Evolutionary conservation across 2,113 vertebrate genomes (phyloP), one percentile per base, ranked within the genome.

Genomic region (Petrocephalus microphthalmus): DNA sequence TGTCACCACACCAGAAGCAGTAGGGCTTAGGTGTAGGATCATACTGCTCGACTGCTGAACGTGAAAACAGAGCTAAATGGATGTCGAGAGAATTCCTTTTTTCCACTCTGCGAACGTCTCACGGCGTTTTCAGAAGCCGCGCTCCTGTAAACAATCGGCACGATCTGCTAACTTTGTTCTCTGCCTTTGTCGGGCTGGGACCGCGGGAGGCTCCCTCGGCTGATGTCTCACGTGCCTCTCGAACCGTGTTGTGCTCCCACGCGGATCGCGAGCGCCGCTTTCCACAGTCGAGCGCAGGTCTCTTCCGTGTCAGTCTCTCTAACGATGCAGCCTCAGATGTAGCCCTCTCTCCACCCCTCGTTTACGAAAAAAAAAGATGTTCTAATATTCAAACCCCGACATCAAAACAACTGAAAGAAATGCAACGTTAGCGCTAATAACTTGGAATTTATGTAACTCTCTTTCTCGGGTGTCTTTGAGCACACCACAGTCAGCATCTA

Each of bases 311-410:
- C 42, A 47, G 42, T 83, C 81, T 83, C 42, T 49, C 81, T 83
- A n/a, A 83, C 81, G 42, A 83, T n/a, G 81, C 60, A 67, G 60
- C 37, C 45, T 83, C 81, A 83, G 81, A 83, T 47, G 37, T 83
- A 83, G 37, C 81, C 37, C 81, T 83, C 37, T 83, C 81, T n/a
- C 81, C 37, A 83, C 81, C 81, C 81, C 45, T 49, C 81, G 37
- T 83, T 83, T 83, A 83, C 19, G 45, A 25, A 49, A 47, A 82
- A 47, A 82, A 81, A 81, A 81, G 42, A 47, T 78, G 45, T n/a
- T 83, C 42, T 83, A 83, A 83, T 83, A 47, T 49, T 83, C 81
- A 83, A 49, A 49, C 45, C 81, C 37, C 37, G 7, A 47, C 42
- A 83, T 83, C 81, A 47, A 83, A 83, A n/a, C 45, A 49, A 49